Evolutionary conservation across 1,140 invertebrate species (phyloP).

Genomic region (Telenomus remus): DNA sequence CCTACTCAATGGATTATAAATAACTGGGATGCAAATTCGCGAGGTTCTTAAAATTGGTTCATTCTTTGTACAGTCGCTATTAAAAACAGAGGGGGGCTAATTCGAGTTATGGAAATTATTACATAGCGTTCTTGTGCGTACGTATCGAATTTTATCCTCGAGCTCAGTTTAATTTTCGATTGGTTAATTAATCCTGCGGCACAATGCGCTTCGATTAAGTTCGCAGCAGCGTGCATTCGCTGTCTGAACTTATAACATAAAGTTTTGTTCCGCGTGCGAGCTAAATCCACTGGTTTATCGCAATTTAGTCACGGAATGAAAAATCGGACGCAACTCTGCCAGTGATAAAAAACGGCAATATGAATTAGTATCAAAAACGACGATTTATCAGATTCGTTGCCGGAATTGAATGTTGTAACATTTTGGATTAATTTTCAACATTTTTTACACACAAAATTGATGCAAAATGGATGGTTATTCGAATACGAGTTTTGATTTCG

Average conservation of each 20-base stretch:
- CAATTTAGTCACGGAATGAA: too few species aligned
- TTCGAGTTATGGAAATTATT: neutral
- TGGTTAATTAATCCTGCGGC: slow-evolving; percentile 15
- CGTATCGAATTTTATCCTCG: slow-evolving; percentile 7
- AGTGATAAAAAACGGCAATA: neutral
- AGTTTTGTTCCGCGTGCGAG: slow-evolving; percentile 9
- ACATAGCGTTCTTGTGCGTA: slow-evolving; percentile 7
- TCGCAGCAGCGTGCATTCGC: slow-evolving; percentile 8
- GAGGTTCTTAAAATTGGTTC: too few species aligned
- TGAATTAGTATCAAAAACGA: too few species aligned
- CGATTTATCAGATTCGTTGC: too few species aligned
- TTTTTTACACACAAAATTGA: too few species aligned
- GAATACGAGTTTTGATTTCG: too few species aligned
- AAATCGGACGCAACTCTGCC: too few species aligned
- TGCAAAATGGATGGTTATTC: too few species aligned
- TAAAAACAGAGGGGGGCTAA: neutral
- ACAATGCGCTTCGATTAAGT: slow-evolving; percentile 6
- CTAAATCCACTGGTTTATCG: slow-evolving; percentile 1
- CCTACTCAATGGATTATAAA: too few species aligned
- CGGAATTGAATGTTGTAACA: too few species aligned
- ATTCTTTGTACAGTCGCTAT: neutral
- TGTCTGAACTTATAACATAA: slow-evolving; percentile 14
- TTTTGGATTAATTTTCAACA: too few species aligned
- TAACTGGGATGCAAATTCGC: too few species aligned
- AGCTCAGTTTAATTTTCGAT: slow-evolving; percentile 13